These are phyloP conservation scores for Zophobas morio DNA, from an alignment of 1,140 invertebrate species.

Conservation along the genomic window DNA sequence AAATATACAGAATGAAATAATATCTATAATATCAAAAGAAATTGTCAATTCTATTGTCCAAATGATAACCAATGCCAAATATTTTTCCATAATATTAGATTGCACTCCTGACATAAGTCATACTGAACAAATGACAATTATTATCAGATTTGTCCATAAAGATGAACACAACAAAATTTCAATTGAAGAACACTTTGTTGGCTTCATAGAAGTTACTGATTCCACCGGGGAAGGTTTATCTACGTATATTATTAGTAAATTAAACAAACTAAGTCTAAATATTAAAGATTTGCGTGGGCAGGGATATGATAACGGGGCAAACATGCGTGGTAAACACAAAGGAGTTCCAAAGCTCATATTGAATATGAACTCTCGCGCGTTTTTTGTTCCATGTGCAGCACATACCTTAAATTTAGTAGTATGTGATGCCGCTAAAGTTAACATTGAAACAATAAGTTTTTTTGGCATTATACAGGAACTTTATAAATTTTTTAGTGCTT, in stretches of 20 bases:
- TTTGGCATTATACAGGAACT: constrained; percentile 60
- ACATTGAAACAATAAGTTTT: constrained; percentile 50
- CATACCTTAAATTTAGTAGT: constrained; percentile 54
- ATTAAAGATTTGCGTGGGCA: constrained; percentile 61
- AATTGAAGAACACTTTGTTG: constrained; percentile 52
- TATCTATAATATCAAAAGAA: constrained; percentile 46
- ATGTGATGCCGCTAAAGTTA: constrained; percentile 51
- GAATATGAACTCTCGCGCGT: constrained; percentile 55
- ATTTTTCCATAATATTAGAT: constrained; percentile 53
- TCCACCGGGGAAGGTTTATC: constrained; percentile 50
- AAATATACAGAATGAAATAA: constrained; percentile 59
- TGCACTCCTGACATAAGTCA: constrained; percentile 53
- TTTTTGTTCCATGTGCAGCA: constrained; percentile 55
- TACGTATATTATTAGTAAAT: constrained; percentile 28
- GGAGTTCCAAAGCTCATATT: constrained; percentile 54
- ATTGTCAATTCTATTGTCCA: constrained; percentile 47
- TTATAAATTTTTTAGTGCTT: constrained; percentile 62
- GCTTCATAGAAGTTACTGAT: constrained; percentile 46
- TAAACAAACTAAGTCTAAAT: constrained; percentile 44
- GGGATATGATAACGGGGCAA: constrained; percentile 64
- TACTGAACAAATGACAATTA: constrained; percentile 52
- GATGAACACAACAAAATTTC: constrained; percentile 29
- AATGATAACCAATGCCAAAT: constrained; percentile 44
- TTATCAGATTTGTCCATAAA: constrained; percentile 46
- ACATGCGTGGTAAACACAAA: constrained; percentile 60